Evolutionary conservation across 2,113 vertebrate species (phyloP), one percentile per base, ranked within the genome.

Genomic region (Ammospiza caudacuta): DNA sequence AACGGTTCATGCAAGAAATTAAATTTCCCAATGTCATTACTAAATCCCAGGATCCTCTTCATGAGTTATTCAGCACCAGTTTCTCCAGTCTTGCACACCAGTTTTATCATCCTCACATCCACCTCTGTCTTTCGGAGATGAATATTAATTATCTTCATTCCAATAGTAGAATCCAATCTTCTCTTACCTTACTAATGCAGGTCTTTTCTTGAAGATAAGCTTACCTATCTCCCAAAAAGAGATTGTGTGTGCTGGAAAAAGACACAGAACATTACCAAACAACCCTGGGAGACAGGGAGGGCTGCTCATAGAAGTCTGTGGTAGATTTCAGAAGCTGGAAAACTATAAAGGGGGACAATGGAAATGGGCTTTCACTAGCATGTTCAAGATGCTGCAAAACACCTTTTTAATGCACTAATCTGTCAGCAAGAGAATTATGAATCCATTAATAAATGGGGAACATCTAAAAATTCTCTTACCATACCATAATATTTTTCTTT

Each of bases 201-300:
- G 17, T 66, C 16, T n/a, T 80, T 95, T 91, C 44, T 64, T 80
- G 68, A 77, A 88, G 89, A 83, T 59, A 92, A 94, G 73, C 74
- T 58, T 22, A 24, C 14, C 23, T 25, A 29, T 41, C 59, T 90
- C 74, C 69, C 15, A 2, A 58, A 79, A 94, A 76, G 28, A 75
- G 54, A 59, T 24, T 23, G 15, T 9, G 7, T 25, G 20, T 31
- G 28, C 82, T 90, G 67, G 41, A 55, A 82, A 47, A 89, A 77
- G 37, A 35, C 46, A 58, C 0, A 3, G 37, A 13, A 12, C n/a
- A 5, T 66, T 64, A 66, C 23, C 17, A 57, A 43, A 14, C 9
- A 35, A 21, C 44, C 22, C 12, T 68, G 22, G 41, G 31, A 91
- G 49, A 75, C 20, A 61, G 52, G 33, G 54, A 37, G 1, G 12